These are phyloP conservation scores for Tragopan temminckii DNA, from an alignment of 2,797 vertebrate species.

Conservation along the genomic window DNA sequence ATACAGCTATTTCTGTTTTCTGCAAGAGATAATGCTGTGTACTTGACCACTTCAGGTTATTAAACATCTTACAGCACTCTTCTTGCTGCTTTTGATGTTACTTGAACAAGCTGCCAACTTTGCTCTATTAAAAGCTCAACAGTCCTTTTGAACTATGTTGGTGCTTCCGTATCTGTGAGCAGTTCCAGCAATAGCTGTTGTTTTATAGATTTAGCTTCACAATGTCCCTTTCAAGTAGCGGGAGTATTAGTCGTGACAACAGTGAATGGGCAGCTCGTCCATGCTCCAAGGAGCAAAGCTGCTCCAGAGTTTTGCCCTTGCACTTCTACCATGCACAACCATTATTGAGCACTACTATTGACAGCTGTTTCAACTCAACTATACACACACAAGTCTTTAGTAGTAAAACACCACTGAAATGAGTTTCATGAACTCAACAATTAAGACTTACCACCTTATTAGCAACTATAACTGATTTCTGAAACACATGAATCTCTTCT, in stretches of 20 bases:
- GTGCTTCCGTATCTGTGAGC: not conserved
- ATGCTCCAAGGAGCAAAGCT: not conserved
- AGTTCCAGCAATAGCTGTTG: not conserved
- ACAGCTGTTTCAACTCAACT: not conserved
- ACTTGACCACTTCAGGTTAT: not conserved
- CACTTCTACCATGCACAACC: not conserved
- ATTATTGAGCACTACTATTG: not conserved
- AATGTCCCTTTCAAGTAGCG: not conserved
- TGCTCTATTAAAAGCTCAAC: not conserved
- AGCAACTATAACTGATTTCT: not conserved
- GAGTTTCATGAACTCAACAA: not conserved
- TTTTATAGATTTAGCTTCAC: not conserved
- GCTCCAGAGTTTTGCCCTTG: not conserved
- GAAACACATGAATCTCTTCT: not conserved
- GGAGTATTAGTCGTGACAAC: not conserved
- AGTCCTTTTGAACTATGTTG: not conserved
- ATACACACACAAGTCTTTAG: rapidly evolving
- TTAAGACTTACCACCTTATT: not conserved
- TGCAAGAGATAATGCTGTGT: not conserved
- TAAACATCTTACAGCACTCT: not conserved
- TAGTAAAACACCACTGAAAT: not conserved
- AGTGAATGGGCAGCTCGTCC: not conserved
- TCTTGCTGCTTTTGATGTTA: not conserved
- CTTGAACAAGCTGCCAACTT: not conserved
- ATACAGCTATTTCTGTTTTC: not conserved